These are phyloP conservation scores for Solea solea DNA, from an alignment of 2,113 vertebrate species.

Conservation along the genomic window DNA sequence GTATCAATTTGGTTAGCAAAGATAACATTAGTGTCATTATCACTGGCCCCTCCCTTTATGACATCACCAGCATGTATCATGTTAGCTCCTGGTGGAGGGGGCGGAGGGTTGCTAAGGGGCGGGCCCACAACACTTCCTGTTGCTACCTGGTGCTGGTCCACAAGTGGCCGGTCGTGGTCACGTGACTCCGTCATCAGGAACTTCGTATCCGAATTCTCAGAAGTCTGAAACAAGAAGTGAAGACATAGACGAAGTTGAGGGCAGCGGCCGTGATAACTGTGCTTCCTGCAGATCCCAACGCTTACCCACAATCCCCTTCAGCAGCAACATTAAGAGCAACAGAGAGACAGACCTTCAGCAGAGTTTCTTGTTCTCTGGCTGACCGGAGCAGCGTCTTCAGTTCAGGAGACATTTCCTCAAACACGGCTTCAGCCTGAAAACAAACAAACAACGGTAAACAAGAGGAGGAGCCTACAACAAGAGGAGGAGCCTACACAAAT, in stretches of 20 bases:
- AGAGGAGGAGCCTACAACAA: not conserved
- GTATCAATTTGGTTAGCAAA: conserved; percentile 2
- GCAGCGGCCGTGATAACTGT: too few relatives aligned
- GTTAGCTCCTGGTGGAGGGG: conserved; percentile 27
- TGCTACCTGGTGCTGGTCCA: conserved; percentile 58
- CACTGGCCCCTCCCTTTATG: conserved; percentile 16
- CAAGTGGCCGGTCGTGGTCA: conserved; percentile 44
- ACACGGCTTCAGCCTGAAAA: conserved; percentile 50
- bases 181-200: conserved; percentile 42
- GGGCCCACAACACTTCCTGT: conserved; percentile 24
- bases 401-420: conserved; percentile 67
- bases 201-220: conserved; percentile 59
- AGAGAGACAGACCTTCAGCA: conserved; percentile 48
- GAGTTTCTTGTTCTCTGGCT: conserved; percentile 52
- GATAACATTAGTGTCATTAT: not conserved
- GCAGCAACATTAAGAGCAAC: not conserved
- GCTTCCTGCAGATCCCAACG: too few relatives aligned
- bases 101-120: conserved; percentile 24
- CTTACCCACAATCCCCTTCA: too few relatives aligned
- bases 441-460: conserved; percentile 3
- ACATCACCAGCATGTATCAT: conserved; percentile 29
- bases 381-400: conserved; percentile 59
- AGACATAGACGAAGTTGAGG: not conserved
- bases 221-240: conserved; percentile 57
- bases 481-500: not conserved